A percentile compares a stretch with the other conserved stretches of the same genome.
Evolutionary conservation across 2,888 invertebrate genomes (phyloP).

Genomic region (Archips crataeganus): DNA sequence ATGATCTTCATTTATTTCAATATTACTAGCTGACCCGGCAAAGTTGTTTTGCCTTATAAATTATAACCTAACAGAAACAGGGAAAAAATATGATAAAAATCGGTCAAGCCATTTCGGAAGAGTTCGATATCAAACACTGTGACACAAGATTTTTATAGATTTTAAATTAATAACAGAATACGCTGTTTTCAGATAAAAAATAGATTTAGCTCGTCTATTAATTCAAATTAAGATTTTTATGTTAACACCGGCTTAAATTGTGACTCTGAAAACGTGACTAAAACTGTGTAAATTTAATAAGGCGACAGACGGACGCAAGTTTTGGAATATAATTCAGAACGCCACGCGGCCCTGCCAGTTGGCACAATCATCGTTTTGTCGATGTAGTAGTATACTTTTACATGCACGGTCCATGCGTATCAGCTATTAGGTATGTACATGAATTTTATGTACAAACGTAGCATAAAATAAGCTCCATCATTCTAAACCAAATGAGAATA

Average conservation of each 20-base stretch:
- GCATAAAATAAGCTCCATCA: not conserved
- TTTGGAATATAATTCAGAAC: constrained; percentile 38
- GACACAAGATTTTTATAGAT: no score
- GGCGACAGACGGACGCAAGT: constrained; percentile 33
- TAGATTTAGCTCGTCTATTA: not conserved
- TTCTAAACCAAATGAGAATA: not conserved
- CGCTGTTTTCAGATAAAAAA: not conserved
- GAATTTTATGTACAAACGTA: constrained; percentile 14
- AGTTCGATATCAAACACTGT: no score
- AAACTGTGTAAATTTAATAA: constrained; percentile 32
- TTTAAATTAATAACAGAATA: no score
- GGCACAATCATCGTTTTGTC: constrained; percentile 59
- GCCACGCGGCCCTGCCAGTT: constrained; percentile 59
- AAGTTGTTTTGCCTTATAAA: no score
- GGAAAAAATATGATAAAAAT: no score
- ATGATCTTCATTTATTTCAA: no score
- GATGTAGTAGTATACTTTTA: constrained; percentile 52
- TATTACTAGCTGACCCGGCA: no score
- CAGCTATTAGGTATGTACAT: not conserved
- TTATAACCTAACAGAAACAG: no score
- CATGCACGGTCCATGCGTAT: constrained; percentile 1
- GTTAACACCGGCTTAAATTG: constrained; percentile 10
- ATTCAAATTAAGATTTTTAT: not conserved
- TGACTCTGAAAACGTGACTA: constrained; percentile 23
- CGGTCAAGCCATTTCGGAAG: no score